Conservation (phyloP, 2,797 vertebrate species). For the Trichosurus vulpecula region DNA sequence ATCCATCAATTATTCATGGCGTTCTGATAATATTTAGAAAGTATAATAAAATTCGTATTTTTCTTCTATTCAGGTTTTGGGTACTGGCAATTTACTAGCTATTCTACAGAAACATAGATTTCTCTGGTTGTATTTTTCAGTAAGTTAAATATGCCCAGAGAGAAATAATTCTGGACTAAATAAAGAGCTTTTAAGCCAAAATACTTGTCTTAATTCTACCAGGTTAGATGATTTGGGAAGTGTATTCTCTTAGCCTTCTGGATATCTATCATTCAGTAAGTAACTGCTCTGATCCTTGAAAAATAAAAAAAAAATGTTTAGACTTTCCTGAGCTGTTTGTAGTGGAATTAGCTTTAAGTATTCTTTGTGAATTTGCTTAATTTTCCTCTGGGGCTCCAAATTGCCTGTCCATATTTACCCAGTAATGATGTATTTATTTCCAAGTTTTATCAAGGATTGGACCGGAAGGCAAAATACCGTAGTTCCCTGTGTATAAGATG, state of each 20-base stretch:
- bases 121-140: neutral
- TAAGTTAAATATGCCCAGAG: neutral
- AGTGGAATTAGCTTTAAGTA: neutral
- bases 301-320: neutral
- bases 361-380: neutral
- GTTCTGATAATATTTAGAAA: constrained; percentile 18
- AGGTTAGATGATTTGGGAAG: neutral
- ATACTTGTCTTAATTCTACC: neutral
- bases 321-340: neutral
- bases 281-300: neutral
- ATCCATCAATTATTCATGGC: neutral
- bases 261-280: neutral
- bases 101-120: neutral
- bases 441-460: neutral
- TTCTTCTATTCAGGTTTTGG: neutral
- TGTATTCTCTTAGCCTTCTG: neutral
- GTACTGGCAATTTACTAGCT: neutral
- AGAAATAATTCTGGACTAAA: neutral
- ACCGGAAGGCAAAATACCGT: neutral
- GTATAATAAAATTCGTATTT: neutral
- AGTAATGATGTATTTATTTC: neutral
- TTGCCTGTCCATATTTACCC: neutral
- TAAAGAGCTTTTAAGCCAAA: neutral
- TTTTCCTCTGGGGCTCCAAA: neutral
- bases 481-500: too few relatives aligned